Evolutionary conservation across 2,113 vertebrate genomes (phyloP), one percentile per base, ranked within the genome.

Genomic region (Lepus americanus): DNA sequence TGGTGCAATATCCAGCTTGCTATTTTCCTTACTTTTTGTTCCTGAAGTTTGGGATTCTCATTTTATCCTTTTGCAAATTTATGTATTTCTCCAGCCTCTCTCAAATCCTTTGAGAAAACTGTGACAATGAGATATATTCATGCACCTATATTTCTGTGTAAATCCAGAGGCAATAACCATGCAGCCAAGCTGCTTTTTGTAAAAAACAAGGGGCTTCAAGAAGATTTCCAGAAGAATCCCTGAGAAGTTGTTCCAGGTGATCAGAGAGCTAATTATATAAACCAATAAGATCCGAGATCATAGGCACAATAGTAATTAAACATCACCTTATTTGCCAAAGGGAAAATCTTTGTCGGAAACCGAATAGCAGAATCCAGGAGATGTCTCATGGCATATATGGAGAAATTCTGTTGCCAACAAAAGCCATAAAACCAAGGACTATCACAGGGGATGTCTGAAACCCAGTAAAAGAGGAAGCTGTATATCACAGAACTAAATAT

Each of bases 41-140:
- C 31, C 33, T 53, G 53, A 14, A 59, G 64, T 88, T 67, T 76
- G 20, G 4, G 27, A 69, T 79, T 83, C 83, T 44, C 59, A 61
- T 64, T 94, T 89, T 91, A 84, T 44, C 69, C 20, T 31, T 91
- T 92, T 96, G 73, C 6, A 51, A 83, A 93, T 39, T 9, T 82
- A 72, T 86, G 20, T 12, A 6, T 83, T 94, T 90, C 29, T 64
- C 51, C 12, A 83, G 36, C 53, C 12, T 76, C 31, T 83, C 66
- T 76, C 59, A 93, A 66, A 80, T 84, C 76, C 66, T 59, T 85
- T 69, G 64, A 59, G 39, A 92, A 79, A 89, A 59, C 55, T 27
- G 14, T 89, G 9, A 23, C 25, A 44, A 12, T 81, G 22, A 85
- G 14, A 69, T 14, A 19, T 0, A 67, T 27, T 29, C 3, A 63